A percentile compares a stretch with the other conserved stretches of the same genome.
Conservation (phyloP, 2,113 vertebrate genomes). For the Tapirus terrestris region DNA sequence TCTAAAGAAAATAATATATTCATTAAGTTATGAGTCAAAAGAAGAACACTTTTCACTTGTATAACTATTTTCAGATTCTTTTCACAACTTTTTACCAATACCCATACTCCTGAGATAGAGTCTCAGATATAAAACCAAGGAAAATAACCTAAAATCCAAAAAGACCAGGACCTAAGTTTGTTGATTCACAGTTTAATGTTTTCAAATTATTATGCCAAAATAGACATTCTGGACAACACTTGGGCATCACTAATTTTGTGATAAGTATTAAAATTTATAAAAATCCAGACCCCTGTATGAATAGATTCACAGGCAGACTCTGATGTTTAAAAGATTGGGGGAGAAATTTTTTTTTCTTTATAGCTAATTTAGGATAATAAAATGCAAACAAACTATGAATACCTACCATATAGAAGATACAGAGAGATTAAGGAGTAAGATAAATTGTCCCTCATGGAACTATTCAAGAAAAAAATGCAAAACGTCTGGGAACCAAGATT, state of each 20-base stretch:
- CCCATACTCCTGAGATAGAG: neutral
- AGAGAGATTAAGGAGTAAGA: neutral
- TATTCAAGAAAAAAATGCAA: constrained; percentile 8
- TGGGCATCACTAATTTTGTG: neutral
- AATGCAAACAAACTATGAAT: neutral
- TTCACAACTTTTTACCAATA: neutral
- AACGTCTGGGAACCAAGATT: neutral
- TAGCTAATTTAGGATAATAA: neutral
- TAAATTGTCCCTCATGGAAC: neutral
- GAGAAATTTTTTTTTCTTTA: neutral
- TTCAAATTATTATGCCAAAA: neutral
- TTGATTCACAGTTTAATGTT: constrained; percentile 1
- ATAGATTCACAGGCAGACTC: neutral
- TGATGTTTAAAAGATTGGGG: neutral
- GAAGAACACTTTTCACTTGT: neutral
- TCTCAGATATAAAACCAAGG: neutral
- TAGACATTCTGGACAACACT: neutral
- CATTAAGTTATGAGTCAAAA: neutral
- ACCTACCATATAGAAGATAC: neutral
- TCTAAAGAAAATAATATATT: constrained; percentile 85
- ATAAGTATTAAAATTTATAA: constrained; percentile 31
- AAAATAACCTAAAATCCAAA: neutral
- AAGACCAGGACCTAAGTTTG: neutral
- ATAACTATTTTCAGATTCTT: constrained; percentile 24
- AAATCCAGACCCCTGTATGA: neutral